These are phyloP conservation scores for Psilopsiagon aurifrons DNA, from an alignment of 2,113 vertebrate species.

Conservation along the genomic window DNA sequence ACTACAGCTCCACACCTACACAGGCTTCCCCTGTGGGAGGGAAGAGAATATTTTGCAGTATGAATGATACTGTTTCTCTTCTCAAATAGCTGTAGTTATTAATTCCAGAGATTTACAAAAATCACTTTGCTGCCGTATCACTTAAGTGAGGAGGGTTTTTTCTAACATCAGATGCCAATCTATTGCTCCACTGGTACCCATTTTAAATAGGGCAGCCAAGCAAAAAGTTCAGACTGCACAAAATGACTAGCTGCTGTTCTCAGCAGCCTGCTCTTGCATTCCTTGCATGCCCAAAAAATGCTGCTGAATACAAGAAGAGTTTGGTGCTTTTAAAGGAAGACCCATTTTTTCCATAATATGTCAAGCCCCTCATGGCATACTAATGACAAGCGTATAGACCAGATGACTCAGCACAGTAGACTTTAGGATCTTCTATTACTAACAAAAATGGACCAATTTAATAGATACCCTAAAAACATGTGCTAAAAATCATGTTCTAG, in stretches of 20 bases:
- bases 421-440: not conserved
- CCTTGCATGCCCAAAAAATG: slow-evolving; percentile 8
- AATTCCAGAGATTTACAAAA: slow-evolving; percentile 61
- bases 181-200: slow-evolving; percentile 17
- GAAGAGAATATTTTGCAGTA: slow-evolving; percentile 72
- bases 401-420: slow-evolving; percentile 5
- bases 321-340: not conserved
- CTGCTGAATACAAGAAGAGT: not conserved
- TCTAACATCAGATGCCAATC: slow-evolving; percentile 20
- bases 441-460: not conserved
- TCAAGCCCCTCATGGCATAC: not conserved
- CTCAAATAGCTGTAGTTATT: slow-evolving; percentile 66
- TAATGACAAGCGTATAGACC: not conserved
- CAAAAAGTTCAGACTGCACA: slow-evolving; percentile 4
- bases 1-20: slow-evolving; percentile 73
- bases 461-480: not conserved
- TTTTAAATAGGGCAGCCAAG: slow-evolving; percentile 46
- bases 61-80: slow-evolving; percentile 73
- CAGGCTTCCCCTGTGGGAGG: slow-evolving; percentile 69
- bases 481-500: rapidly evolving
- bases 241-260: not conserved
- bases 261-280: slow-evolving; percentile 13
- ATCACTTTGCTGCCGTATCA: slow-evolving; percentile 48
- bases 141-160: slow-evolving; percentile 13
- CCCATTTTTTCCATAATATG: not conserved